These are phyloP conservation scores for Zoanthus sansibaricus DNA, from an alignment of 92 coral and sea anemone species.

Conservation along the genomic window DNA sequence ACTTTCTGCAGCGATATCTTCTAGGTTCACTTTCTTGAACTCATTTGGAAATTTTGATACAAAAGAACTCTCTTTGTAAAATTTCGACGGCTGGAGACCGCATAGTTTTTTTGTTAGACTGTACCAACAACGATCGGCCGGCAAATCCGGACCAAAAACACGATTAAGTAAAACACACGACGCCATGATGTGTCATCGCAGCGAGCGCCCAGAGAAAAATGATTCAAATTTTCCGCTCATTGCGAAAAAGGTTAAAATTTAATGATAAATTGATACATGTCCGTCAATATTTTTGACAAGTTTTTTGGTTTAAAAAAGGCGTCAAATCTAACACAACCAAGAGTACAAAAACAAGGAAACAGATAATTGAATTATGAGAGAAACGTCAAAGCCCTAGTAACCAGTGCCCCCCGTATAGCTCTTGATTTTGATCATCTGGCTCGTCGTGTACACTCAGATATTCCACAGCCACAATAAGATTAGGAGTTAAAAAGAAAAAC, in stretches of 20 bases:
- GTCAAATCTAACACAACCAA: constrained; percentile 1
- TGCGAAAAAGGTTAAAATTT: neutral
- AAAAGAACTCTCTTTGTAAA: constrained; percentile 19
- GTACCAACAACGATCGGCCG: constrained; percentile 5
- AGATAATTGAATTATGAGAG: neutral
- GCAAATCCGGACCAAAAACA: constrained; percentile 20
- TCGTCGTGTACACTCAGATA: neutral
- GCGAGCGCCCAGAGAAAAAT: constrained; percentile 9
- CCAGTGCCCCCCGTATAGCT: constrained; percentile 7
- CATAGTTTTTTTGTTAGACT: constrained; percentile 3
- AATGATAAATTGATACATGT: too few species aligned
- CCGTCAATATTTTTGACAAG: constrained; percentile 1
- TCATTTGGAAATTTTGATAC: constrained; percentile 8
- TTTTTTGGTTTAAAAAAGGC: neutral
- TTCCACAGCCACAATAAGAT: too few species aligned
- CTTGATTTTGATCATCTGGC: neutral
- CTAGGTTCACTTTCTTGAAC: neutral
- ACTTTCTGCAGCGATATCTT: neutral
- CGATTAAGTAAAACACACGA: constrained; percentile 15
- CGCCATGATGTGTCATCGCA: constrained; percentile 5
- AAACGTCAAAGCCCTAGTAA: neutral
- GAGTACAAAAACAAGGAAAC: neutral
- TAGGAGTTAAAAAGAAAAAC: too few species aligned
- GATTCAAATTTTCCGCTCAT: constrained; percentile 19
- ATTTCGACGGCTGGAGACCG: constrained; percentile 16